A percentile compares a stretch with the other conserved stretches of the same genome.
phyloP scores from a whole-genome alignment of 2,113 vertebrate genomes.

The Cyprinus carpio region DNA sequence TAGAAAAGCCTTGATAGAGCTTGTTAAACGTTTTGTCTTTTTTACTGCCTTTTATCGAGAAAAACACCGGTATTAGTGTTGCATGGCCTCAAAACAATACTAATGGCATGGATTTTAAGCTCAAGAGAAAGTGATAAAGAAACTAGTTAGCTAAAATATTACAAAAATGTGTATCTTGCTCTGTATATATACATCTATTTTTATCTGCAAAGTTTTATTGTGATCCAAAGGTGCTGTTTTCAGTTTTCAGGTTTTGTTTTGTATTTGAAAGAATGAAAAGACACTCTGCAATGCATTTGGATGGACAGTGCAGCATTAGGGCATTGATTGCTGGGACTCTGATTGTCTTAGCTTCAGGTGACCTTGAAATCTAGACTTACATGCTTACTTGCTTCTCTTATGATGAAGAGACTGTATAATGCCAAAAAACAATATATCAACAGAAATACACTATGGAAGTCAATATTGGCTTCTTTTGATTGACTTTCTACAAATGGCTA shows the following conservation, averaged over 20 bases:
- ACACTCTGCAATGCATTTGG: constrained; percentile 14
- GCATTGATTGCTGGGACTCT: constrained; percentile 16
- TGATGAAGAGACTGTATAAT: not conserved
- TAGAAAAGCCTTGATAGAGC: constrained; percentile 33
- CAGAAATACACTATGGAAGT: not conserved
- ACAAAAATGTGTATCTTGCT: constrained; percentile 1
- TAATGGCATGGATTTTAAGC: constrained; percentile 72
- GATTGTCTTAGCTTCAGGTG: constrained; percentile 30
- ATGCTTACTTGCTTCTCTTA: not conserved
- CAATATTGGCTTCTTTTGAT: not conserved
- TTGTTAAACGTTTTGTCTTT: constrained; percentile 57
- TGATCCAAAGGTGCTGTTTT: constrained; percentile 29
- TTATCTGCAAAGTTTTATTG: constrained; percentile 53
- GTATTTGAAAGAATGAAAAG: not conserved
- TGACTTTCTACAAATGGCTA: not conserved
- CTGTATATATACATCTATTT: constrained; percentile 59
- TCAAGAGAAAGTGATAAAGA: constrained; percentile 58
- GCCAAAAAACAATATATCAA: not conserved
- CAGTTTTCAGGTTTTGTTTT: constrained; percentile 4
- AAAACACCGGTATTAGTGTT: constrained; percentile 65
- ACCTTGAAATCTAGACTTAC: constrained; percentile 33
- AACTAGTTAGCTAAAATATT: constrained; percentile 51
- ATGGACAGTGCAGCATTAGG: not conserved
- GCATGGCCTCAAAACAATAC: constrained; percentile 74
- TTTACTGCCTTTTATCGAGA: constrained; percentile 64